These are phyloP conservation scores for Tupaia chinensis DNA, from an alignment of 2,113 vertebrate species.

Conservation along the genomic window DNA sequence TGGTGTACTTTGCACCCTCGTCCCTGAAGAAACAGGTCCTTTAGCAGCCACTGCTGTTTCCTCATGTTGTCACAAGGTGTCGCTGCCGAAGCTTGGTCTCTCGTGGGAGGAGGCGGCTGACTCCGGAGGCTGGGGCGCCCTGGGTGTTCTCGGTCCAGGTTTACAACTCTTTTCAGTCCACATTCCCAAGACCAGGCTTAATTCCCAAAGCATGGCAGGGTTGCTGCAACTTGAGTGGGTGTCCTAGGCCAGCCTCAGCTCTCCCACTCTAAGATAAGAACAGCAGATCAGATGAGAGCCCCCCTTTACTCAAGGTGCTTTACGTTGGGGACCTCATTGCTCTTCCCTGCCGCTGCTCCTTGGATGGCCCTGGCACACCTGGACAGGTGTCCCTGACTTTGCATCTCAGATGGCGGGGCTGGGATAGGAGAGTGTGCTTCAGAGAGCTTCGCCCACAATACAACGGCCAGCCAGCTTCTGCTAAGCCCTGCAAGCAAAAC, in stretches of 20 bases:
- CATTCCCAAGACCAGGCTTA: background rate
- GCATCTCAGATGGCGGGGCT: background rate
- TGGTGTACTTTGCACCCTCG: background rate
- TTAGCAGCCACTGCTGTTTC: background rate
- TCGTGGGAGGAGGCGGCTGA: fast-evolving
- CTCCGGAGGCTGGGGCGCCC: background rate
- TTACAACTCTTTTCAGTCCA: background rate
- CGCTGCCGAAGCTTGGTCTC: background rate
- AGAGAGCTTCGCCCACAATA: background rate
- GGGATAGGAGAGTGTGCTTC: background rate
- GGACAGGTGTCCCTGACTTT: background rate
- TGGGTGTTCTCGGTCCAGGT: background rate
- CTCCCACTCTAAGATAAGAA: background rate
- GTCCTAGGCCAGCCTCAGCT: background rate
- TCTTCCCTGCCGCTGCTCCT: background rate
- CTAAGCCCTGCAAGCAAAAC: background rate
- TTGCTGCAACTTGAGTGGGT: background rate
- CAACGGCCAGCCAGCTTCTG: background rate
- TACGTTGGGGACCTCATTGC: background rate
- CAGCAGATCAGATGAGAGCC: background rate
- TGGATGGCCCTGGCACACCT: background rate
- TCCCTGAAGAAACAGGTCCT: background rate
- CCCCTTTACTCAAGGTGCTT: background rate
- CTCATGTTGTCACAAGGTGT: slow-evolving; percentile 3
- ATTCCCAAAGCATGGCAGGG: background rate